Base-by-base conservation (phyloP, 2,888 invertebrate species). In the Acronicta aceris region DNA sequence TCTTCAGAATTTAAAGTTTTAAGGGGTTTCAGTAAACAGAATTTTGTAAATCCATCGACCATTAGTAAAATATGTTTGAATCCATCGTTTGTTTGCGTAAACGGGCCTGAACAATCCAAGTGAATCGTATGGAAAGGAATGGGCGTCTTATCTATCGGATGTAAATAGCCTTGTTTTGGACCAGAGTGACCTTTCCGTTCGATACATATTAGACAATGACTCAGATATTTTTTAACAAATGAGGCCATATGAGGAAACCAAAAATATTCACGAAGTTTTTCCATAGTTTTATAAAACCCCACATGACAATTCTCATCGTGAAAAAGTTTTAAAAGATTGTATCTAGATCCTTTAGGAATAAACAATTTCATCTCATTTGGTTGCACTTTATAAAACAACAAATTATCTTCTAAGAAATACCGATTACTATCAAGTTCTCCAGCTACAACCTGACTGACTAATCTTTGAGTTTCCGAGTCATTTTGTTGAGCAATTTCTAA, bases 11-110 rank as follows among this genome's bases (percentile, higher is more conserved):
- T 49, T 8, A 49, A 21, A 9, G 10, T 30, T 30, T 30, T 10
- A 3, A 30, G 30, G 1, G 30, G 30, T 30, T 27, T 27, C 5
- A 51, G 16, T 9, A 51, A 8, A 42, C 50, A 50, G 5, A 50
- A 58, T n/a, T 58, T 51, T 0, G 50, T 58, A 40, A 51, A 58
- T 5, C 50, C 50, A 10, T 58, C 57, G 7, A 58, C 17, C 16
- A 42, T 4, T 6, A 59, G 12, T 13, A 50, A 10, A 38, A 57
- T 52, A 41, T 59, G 33, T 25, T 52, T 59, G 13, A 33, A 52
- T 15, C 52, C 58, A 1, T 52, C 52, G 16, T 0, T 41, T 1
- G 52, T 13, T 15, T 33, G 45, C 2, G 38, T 8, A 15, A 58
- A 58, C 1, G 58, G 58, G 3, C 46, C 58, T 46, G 56, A 49